Evolutionary conservation across 2,797 vertebrate species (phyloP), one percentile per base, ranked within the genome.

Genomic region (Cynopterus sphinx): DNA sequence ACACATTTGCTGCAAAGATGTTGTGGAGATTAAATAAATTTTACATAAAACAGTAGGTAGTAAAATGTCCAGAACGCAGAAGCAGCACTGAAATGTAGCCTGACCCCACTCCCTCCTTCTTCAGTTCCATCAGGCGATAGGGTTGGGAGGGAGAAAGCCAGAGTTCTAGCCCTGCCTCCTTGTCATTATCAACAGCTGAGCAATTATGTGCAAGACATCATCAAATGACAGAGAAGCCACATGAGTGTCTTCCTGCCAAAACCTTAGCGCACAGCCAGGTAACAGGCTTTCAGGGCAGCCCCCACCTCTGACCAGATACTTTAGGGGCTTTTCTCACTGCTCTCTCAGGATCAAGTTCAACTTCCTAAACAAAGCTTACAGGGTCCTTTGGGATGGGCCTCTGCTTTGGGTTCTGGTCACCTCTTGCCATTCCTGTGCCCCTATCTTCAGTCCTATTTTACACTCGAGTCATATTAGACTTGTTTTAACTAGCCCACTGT

Each of bases 321-420:
- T 75, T 22, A 28, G 21, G 16, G 43, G 46, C 22, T 12, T 41
- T 12, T 41, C 79, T 49, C 39, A 16, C 9, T 33, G 16, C 28
- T 70, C 16, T n/a, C 17, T n/a, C 10, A 0, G 8, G 5, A 21
- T 28, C 51, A 24, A 57, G 83, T n/a, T 53, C 22, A 49, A 19
- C 46, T 12, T 81, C 61, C 68, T 74, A 5, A 17, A 16, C 43
- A 19, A 57, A 12, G 12, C 6, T 53, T 51, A 46, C 19, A 3
- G 2, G 31, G 39, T 11, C 1, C 21, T 55, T 22, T 2, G 0
- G 3, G 21, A 33, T 28, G 24, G 22, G 1, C 36, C 0, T 3
- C 53, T 22, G 26, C 53, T 71, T 59, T 59, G 3, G 46, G 8
- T 26, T 74, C 59, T 75, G 55, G 55, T 59, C 82, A 46, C 59